Evolutionary conservation across 2,113 vertebrate species (phyloP).

Genomic region (Ceratotherium simum): DNA sequence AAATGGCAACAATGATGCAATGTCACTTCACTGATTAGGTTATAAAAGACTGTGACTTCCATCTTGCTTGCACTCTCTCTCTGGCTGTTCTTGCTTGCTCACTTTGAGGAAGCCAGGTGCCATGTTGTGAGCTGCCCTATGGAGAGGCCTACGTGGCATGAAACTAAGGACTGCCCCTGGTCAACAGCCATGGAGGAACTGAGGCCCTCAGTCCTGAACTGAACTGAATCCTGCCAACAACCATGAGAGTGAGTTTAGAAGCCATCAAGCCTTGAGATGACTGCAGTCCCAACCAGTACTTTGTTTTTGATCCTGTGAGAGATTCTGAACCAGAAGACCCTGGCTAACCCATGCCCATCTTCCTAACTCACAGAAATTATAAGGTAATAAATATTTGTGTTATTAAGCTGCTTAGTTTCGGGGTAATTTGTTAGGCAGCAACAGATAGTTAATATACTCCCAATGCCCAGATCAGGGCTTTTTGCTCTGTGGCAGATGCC

Average conservation of each 20-base stretch:
- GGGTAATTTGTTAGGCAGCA: background rate
- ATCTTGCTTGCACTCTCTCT: background rate
- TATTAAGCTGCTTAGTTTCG: background rate
- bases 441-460: background rate
- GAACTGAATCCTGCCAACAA: background rate
- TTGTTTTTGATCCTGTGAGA: background rate
- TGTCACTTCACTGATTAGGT: background rate
- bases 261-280: background rate
- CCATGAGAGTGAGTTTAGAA: background rate
- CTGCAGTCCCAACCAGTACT: background rate
- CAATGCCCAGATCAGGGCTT: background rate
- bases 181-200: background rate
- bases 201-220: background rate
- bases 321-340: background rate
- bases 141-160: background rate
- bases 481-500: conserved; percentile 11
- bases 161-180: background rate
- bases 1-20: background rate
- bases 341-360: background rate
- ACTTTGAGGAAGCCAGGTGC: conserved; percentile 1
- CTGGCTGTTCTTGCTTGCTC: background rate
- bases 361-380: conserved; percentile 3
- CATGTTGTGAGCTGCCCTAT: background rate
- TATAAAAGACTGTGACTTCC: background rate
- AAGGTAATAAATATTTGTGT: conserved; percentile 17